Evolutionary conservation across 2,113 vertebrate genomes (phyloP).

Genomic region (Rissa tridactyla): DNA sequence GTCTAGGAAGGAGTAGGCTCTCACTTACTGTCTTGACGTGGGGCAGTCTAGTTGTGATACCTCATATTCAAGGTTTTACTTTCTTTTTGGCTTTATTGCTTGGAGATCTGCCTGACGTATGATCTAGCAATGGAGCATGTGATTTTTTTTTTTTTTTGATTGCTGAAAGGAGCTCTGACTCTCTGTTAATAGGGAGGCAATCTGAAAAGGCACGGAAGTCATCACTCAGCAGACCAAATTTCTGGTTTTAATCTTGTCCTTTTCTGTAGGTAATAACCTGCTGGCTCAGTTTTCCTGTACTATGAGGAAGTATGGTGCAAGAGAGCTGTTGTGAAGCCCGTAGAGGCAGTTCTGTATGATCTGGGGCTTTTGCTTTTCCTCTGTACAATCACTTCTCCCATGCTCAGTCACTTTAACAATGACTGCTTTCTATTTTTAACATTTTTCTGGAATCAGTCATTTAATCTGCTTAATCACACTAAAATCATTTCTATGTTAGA

Average conservation of each 20-base stretch:
- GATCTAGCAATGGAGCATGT: background rate
- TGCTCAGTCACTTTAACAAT: background rate
- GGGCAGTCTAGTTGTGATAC: background rate
- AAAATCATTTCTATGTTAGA: background rate
- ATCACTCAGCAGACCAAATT: background rate
- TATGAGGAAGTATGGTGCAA: constrained; percentile 7
- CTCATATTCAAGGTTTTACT: background rate
- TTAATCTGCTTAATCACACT: background rate
- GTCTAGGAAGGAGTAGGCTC: constrained; percentile 18
- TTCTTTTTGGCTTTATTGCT: background rate
- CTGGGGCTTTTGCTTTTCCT: background rate
- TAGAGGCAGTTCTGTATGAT: background rate
- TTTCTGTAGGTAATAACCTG: constrained; percentile 4
- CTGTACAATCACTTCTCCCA: background rate
- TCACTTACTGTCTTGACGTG: background rate
- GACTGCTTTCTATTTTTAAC: background rate
- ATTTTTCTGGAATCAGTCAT: background rate
- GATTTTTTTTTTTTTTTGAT: background rate
- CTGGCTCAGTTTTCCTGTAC: background rate
- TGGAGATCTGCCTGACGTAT: background rate
- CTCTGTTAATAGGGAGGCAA: background rate
- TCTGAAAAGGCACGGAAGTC: constrained; percentile 12
- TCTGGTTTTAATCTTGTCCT: background rate
- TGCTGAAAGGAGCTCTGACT: background rate
- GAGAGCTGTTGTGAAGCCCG: background rate